Conservation (phyloP, 1,140 invertebrate genomes). For the Aphis gossypii region DNA sequence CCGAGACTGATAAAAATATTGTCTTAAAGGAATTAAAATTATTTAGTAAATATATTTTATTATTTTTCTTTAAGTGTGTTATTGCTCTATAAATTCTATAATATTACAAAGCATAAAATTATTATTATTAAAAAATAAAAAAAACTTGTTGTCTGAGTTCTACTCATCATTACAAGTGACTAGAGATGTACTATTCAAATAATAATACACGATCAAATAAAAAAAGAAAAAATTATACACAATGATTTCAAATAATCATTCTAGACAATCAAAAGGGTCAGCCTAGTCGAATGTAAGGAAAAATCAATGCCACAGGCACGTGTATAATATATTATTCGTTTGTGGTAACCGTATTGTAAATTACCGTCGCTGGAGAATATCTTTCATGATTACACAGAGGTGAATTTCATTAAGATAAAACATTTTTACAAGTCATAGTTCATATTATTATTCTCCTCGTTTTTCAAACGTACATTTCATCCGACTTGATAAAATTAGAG, state of each 20-base stretch:
- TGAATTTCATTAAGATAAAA: constrained; percentile 45
- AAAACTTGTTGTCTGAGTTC: no score
- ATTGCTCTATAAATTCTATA: not conserved
- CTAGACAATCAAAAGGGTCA: constrained; percentile 15
- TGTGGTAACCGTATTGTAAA: constrained; percentile 19
- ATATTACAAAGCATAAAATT: not conserved
- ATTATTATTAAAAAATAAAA: not conserved
- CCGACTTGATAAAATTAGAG: not conserved
- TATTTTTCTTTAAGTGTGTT: not conserved
- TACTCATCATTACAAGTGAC: not conserved
- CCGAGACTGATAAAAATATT: not conserved
- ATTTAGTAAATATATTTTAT: not conserved
- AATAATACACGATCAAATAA: not conserved
- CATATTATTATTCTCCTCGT: not conserved
- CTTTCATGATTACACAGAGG: constrained; percentile 20
- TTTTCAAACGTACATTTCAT: not conserved
- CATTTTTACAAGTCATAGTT: constrained; percentile 44
- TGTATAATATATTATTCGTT: constrained; percentile 24
- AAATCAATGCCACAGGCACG: constrained; percentile 31
- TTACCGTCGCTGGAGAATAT: not conserved
- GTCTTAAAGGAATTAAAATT: not conserved
- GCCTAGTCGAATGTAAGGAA: not conserved
- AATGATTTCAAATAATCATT: constrained; percentile 36
- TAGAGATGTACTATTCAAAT: not conserved
- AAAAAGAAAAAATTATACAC: not conserved